Conservation (phyloP, 2,797 vertebrate genomes). For the Macropus fuliginosus region DNA sequence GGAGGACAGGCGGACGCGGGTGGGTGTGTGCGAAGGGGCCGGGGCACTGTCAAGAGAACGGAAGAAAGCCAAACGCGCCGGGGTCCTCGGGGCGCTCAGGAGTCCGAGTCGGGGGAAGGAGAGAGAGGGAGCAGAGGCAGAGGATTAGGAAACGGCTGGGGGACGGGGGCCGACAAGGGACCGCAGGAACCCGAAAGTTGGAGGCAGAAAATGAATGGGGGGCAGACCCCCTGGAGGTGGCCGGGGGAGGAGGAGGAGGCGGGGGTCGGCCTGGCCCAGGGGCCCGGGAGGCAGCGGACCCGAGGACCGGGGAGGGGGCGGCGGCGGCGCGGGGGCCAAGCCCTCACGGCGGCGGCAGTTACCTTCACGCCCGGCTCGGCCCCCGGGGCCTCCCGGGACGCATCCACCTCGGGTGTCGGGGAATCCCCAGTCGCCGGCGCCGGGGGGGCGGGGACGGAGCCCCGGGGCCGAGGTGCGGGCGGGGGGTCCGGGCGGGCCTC, state of each 20-base stretch:
- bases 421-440: conserved; percentile 44
- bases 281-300: conserved; percentile 18
- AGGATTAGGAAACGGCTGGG: neutral
- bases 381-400: conserved; percentile 51
- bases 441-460: conserved; percentile 66
- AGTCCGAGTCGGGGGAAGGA: neutral
- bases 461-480: conserved; percentile 11
- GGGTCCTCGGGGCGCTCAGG: neutral
- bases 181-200: conserved; percentile 23
- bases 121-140: neutral
- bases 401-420: conserved; percentile 65
- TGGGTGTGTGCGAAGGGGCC: neutral
- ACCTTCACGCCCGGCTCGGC: conserved; percentile 71
- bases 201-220: conserved; percentile 66
- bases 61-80: neutral
- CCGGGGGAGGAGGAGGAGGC: conserved; percentile 7
- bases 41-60: neutral
- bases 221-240: neutral
- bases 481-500: conserved; percentile 61
- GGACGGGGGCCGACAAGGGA: neutral
- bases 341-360: conserved; percentile 67
- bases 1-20: conserved; percentile 6
- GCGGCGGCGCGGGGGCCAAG: conserved; percentile 52
- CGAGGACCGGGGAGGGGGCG: conserved; percentile 56
- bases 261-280: neutral